Conservation (phyloP, 2,113 vertebrate genomes). For the Echinops telfairi region DNA sequence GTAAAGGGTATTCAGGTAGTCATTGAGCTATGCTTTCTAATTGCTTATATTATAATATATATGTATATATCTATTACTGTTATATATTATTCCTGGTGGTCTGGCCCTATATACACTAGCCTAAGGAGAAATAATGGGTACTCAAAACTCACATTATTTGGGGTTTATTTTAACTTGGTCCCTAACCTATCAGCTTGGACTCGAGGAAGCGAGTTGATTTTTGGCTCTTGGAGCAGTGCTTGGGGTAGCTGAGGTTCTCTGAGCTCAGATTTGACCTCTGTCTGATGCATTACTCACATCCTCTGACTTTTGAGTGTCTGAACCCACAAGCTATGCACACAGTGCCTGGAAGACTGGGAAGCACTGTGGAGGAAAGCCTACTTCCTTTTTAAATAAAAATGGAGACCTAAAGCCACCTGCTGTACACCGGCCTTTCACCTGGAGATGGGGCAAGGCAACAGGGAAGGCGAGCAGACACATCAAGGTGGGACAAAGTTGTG, state of each 20-base stretch:
- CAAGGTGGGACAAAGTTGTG: neutral
- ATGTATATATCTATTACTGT: neutral
- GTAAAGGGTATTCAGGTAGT: neutral
- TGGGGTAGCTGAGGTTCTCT: neutral
- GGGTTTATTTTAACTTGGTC: neutral
- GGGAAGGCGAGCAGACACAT: neutral
- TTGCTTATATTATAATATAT: neutral
- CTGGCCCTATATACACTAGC: neutral
- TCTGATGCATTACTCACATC: neutral
- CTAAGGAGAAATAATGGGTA: neutral
- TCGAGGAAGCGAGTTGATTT: too few species aligned
- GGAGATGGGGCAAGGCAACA: neutral
- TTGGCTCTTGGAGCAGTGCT: neutral
- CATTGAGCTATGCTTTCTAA: neutral
- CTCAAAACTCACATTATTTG: neutral
- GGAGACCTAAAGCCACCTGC: neutral
- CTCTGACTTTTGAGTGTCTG: neutral
- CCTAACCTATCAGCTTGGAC: neutral
- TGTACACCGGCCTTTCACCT: neutral
- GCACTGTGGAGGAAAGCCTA: neutral
- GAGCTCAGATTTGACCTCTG: neutral
- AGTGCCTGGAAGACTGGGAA: neutral
- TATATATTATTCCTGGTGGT: neutral
- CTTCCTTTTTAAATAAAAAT: conserved; percentile 35
- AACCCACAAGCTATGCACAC: neutral